These are phyloP conservation scores for Microcebus lehilahytsara DNA, from an alignment of 2,113 vertebrate genomes.

Conservation along the genomic window DNA sequence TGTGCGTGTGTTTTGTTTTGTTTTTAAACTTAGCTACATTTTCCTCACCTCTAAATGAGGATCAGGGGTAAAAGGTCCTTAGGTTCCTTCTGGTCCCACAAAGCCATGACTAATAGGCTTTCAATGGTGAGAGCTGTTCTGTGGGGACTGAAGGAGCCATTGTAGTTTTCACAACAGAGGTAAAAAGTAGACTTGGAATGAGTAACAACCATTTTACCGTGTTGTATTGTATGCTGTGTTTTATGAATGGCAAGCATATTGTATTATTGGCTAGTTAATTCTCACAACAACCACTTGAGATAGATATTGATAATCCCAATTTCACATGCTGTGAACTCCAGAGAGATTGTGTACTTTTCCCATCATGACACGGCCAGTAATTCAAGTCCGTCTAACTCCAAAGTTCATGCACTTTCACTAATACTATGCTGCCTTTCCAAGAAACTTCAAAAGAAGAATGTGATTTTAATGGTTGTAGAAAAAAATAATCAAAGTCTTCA, in stretches of 20 bases:
- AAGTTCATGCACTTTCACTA: not conserved
- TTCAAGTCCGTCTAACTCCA: not conserved
- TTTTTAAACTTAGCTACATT: not conserved
- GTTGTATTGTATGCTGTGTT: not conserved
- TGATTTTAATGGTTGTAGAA: not conserved
- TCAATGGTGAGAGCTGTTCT: not conserved
- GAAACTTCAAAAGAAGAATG: not conserved
- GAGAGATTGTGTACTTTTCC: not conserved
- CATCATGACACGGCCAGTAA: not conserved
- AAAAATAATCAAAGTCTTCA: not conserved
- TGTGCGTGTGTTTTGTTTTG: too few species aligned
- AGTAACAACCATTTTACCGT: not conserved
- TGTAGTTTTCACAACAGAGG: not conserved
- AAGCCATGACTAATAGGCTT: not conserved
- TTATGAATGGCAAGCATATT: not conserved
- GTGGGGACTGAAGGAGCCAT: not conserved
- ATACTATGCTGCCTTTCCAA: not conserved
- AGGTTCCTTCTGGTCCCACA: not conserved
- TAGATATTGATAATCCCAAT: not conserved
- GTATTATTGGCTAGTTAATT: not conserved
- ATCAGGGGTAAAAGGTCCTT: not conserved
- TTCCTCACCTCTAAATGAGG: not conserved
- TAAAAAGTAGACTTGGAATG: not conserved
- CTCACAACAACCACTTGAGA: not conserved
- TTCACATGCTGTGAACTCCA: not conserved